Percentiles rank a stretch among this genome's conserved stretches.
Evolutionary conservation across 1,140 invertebrate genomes (phyloP).

Genomic region (Macrotrachela quadricornifera): DNA sequence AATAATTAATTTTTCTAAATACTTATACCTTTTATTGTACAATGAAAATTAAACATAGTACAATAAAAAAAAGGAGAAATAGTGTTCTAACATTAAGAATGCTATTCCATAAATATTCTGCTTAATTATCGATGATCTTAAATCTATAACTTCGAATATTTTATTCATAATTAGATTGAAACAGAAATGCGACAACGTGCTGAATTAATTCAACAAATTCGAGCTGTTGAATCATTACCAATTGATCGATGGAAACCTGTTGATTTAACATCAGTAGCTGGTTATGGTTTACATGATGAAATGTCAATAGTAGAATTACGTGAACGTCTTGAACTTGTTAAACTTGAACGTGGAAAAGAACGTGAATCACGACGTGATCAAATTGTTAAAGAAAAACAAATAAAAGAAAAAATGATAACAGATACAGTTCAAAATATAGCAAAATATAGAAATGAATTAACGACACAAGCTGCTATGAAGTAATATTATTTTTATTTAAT

Average conservation of each 20-base stretch:
- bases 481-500: too few relatives aligned
- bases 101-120: too few relatives aligned
- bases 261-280: slow-evolving; percentile 23
- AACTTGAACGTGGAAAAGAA: slow-evolving; percentile 18
- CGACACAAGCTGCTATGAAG: too few relatives aligned
- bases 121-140: too few relatives aligned
- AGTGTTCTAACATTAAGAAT: too few relatives aligned
- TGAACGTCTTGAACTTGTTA: slow-evolving; percentile 21
- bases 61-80: too few relatives aligned
- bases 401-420: slow-evolving; percentile 5
- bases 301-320: slow-evolving; percentile 30
- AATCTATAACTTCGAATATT: too few relatives aligned
- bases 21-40: too few relatives aligned
- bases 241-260: slow-evolving; percentile 18
- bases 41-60: too few relatives aligned
- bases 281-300: slow-evolving; percentile 24
- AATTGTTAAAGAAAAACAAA: slow-evolving; percentile 24
- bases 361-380: slow-evolving; percentile 25
- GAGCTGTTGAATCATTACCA: slow-evolving; percentile 24
- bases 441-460: too few relatives aligned
- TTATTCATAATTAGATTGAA: slow-evolving; percentile 16
- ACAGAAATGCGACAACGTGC: slow-evolving; percentile 26
- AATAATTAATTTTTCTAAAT: too few relatives aligned
- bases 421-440: too few relatives aligned
- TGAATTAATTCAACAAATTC: slow-evolving; percentile 28